phyloP scores from a whole-genome alignment of 2,113 vertebrate species.

The Hydrolagus affinis region DNA sequence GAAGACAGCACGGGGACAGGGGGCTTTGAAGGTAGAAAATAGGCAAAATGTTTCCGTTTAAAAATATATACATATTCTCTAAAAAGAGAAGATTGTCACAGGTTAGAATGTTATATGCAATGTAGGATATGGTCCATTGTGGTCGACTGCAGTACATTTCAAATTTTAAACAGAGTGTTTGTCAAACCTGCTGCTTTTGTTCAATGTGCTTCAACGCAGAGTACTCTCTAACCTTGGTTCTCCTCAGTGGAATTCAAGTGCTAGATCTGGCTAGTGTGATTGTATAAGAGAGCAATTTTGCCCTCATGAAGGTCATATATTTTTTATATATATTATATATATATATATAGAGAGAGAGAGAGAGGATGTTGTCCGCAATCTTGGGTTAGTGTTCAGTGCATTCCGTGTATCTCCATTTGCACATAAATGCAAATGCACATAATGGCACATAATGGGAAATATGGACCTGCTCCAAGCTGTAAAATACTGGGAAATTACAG shows the following conservation, averaged over 20 bases:
- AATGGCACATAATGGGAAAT: background rate
- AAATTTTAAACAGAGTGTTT: background rate
- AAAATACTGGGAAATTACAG: background rate
- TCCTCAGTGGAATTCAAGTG: background rate
- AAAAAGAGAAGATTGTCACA: background rate
- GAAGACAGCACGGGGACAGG: background rate
- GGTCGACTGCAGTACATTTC: no score
- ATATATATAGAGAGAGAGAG: no score
- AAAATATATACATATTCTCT: background rate
- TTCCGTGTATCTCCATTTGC: background rate
- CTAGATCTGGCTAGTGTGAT: no score
- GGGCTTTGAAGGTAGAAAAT: background rate
- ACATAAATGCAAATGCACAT: no score
- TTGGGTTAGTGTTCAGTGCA: background rate
- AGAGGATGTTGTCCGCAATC: background rate
- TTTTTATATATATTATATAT: no score
- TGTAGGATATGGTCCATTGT: background rate
- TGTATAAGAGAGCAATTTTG: background rate
- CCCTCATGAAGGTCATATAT: background rate
- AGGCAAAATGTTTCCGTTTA: background rate
- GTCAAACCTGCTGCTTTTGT: background rate
- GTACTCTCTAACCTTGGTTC: background rate
- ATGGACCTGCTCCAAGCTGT: background rate
- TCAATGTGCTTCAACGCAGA: background rate
- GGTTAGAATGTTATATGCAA: background rate